Evolutionary conservation across 2,113 vertebrate genomes (phyloP).

Genomic region (Aldabrachelys gigantea): DNA sequence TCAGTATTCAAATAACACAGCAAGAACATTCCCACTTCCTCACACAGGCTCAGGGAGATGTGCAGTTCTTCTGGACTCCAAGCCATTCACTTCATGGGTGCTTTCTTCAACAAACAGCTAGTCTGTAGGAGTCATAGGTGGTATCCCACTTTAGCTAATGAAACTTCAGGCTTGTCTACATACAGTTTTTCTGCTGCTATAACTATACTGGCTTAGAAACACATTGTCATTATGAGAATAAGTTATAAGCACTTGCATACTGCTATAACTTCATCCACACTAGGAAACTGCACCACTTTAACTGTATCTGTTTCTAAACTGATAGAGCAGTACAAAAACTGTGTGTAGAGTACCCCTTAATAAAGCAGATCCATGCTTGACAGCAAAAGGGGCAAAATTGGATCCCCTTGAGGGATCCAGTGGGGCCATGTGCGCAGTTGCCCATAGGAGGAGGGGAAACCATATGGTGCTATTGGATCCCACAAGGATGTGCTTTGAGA

Average conservation of each 20-base stretch:
- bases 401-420: too few relatives aligned
- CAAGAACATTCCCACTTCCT: too few relatives aligned
- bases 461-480: background rate
- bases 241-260: background rate
- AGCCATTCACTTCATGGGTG: background rate
- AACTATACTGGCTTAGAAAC: background rate
- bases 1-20: too few relatives aligned
- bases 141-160: background rate
- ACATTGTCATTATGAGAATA: background rate
- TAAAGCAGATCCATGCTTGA: rapidly evolving
- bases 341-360: rapidly evolving
- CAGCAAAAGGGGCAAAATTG: rapidly evolving
- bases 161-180: background rate
- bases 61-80: background rate
- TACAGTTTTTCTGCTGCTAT: background rate
- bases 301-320: background rate
- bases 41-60: background rate
- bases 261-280: background rate
- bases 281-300: background rate
- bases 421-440: too few relatives aligned
- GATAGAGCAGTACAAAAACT: rapidly evolving
- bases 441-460: too few relatives aligned
- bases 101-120: background rate
- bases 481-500: background rate
- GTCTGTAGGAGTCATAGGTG: background rate